Base-by-base conservation (phyloP, 2,113 vertebrate genomes). In the Mustela lutreola region DNA sequence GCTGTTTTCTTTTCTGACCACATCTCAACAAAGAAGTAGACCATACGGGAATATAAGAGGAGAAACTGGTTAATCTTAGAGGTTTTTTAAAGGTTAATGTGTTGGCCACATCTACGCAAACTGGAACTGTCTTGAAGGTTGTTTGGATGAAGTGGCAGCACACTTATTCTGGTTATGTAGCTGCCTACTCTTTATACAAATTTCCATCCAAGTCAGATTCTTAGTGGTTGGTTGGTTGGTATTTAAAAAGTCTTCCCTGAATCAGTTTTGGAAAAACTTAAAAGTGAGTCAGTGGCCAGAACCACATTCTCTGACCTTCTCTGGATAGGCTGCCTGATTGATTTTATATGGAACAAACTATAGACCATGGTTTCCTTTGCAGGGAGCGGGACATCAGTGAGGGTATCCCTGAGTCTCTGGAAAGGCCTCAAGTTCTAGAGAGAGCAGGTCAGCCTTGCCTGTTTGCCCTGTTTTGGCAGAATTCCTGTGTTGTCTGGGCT, bases 61-160 rank as follows among this genome's bases (percentile, higher is more conserved):
- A 97, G 94, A 36, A 36, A 12, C 97, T 31, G 86, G 94, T 81
- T 87, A 83, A 95, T 90, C 36, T 90, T 95, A 91, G 78, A 96
- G 92, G 86, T 50, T 53, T 83, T 97, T 95, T 97, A 97, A 97
- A 96, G 92, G 1, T 53, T 97, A 83, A 91, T 75, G 11, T 98
- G 48, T 97, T 78, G 94, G 92, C 88, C 96, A 71, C 67, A 95
- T 80, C 89, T 95, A 95, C 89, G 1, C 6, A 82, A 79, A 80
- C 39, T 95, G 79, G 93, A 94, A 96, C 96, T 97, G 97, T 96
- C 93, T 94, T 95, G 92, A 94, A 97, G 97, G 94, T 87, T 84
- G 95, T 97, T 93, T 71, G 21, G 24, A 14, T 36, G 31, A 31
- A 70, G 75, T 11, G 62, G 6, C 8, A 56, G 28, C 22, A 70